Percentiles rank a stretch among this genome's conserved stretches.
Conservation (phyloP, 2,888 invertebrate genomes). For the Allygus modestus region DNA sequence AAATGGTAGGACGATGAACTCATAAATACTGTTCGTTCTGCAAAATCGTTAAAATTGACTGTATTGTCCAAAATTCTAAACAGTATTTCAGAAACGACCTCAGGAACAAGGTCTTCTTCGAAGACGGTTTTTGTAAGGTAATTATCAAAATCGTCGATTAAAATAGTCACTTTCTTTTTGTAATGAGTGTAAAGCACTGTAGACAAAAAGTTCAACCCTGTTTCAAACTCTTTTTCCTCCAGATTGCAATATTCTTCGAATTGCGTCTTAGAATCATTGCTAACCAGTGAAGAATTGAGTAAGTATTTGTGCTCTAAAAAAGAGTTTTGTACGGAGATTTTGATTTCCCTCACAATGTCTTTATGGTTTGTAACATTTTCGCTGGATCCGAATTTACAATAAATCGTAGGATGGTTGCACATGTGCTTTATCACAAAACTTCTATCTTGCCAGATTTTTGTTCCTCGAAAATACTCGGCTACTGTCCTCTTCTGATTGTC, state of each 20-base stretch:
- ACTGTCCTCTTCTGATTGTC: neutral
- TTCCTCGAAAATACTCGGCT: neutral
- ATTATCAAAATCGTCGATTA: slow-evolving; percentile 1
- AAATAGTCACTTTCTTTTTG: neutral
- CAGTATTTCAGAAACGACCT: neutral
- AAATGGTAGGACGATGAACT: neutral
- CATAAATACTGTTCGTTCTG: neutral
- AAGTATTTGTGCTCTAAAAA: neutral
- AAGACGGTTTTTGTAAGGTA: neutral
- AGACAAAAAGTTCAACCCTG: slow-evolving; percentile 3
- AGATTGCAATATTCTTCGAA: neutral
- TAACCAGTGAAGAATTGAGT: neutral
- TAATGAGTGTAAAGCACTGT: neutral
- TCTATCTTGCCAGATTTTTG: neutral
- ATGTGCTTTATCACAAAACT: slow-evolving; percentile 1
- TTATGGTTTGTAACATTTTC: neutral
- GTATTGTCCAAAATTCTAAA: slow-evolving; percentile 24
- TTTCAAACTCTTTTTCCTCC: slow-evolving; percentile 21
- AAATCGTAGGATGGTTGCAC: neutral
- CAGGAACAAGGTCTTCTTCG: neutral
- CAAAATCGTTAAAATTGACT: neutral
- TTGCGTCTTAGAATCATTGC: neutral
- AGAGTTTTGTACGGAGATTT: neutral
- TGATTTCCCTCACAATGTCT: neutral
- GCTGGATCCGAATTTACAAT: neutral